Evolutionary conservation across 2,888 invertebrate genomes (phyloP), one percentile per base, ranked within the genome.

Genomic region (Agrochola litura): DNA sequence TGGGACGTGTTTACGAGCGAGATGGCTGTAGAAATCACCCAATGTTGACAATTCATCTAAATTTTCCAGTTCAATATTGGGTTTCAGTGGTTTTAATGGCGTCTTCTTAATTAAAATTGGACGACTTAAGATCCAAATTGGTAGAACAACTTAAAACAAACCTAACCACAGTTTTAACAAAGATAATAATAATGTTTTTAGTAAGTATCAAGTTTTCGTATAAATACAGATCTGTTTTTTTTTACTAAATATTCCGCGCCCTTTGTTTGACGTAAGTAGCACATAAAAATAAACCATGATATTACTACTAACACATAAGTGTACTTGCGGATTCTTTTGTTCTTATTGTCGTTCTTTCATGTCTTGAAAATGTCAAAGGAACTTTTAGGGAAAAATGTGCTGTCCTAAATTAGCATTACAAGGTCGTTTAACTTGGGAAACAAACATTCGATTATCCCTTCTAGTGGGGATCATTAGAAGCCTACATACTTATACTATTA

Each of bases 241-340:
- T 75, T 58, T n/a, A 22, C 43, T 56, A 52, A 79, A 58, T 64
- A 43, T 63, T 52, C 56, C 25, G 49, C 43, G 43, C 64, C 64
- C 46, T 79, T 83, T 67, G 56, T 79, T 83, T 67, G 56, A 43
- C 61, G 71, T 52, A 60, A 63, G 49, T 65, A 75, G 54, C 30
- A 75, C 66, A 85, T 75, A 77, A 73, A 67, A 72, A 73, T 86
- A 70, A 82, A 73, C 69, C 60, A 86, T 73, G 65, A 75, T 69
- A 75, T 77, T 77, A 71, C 66, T 69, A 60, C 60, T 66, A 49
- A 64, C 64, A 77, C 66, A 46, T 61, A 84, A 77, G 67, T 65
- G 43, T 80, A 61, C 64, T 73, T 73, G 70, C 54, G 76, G 52
- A 75, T 83, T 84, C 60, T 61, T 86, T 86, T 83, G 73, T 68